Evolutionary conservation across 2,113 vertebrate species (phyloP).

Genomic region (Dermatemys mawii): DNA sequence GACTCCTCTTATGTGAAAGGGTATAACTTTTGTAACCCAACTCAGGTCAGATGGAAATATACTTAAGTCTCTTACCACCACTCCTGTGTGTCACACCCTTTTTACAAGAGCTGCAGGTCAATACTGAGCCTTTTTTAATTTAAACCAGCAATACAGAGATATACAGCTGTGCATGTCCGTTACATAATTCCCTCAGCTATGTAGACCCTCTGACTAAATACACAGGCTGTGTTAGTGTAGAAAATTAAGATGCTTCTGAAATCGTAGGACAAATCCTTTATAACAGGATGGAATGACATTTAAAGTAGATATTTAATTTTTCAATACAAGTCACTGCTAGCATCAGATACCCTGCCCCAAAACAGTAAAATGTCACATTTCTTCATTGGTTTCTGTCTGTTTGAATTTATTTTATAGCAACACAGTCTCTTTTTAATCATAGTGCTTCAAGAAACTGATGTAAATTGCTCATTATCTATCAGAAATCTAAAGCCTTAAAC

Average conservation of each 20-base stretch:
- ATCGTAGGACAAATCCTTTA: not conserved
- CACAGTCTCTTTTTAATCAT: not conserved
- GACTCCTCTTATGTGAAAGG: not conserved
- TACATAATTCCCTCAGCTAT: not conserved
- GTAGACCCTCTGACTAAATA: not conserved
- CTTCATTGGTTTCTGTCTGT: not conserved
- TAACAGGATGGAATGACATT: not conserved
- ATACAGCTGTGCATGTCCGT: not conserved
- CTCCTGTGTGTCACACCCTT: not conserved
- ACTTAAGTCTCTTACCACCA: not conserved
- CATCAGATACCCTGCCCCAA: not conserved
- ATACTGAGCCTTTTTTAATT: not conserved
- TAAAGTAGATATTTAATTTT: not conserved
- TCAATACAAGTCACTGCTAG: constrained; percentile 39
- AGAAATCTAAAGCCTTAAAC: not conserved
- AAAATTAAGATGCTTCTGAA: not conserved
- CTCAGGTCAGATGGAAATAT: not conserved
- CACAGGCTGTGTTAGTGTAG: not conserved
- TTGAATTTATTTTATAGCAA: constrained; percentile 15
- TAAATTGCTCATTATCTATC: not conserved
- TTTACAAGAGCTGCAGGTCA: not conserved
- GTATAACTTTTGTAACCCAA: not conserved
- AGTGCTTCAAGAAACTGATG: not conserved
- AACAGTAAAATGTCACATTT: not conserved
- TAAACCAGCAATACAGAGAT: not conserved